Base-by-base conservation (phyloP, 2,888 invertebrate species). In the Julus scandinavius region DNA sequence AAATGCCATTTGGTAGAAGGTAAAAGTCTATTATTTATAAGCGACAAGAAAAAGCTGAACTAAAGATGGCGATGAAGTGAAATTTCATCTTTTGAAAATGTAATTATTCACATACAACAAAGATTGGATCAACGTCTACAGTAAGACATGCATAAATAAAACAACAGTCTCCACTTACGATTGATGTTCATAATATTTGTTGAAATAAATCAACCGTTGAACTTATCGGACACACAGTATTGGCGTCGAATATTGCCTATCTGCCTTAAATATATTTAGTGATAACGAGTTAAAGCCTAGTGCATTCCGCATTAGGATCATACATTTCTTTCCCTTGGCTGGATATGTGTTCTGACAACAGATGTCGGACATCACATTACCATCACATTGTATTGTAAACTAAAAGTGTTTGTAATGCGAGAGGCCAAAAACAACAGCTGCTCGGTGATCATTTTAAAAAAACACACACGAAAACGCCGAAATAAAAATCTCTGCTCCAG, bases 311-410 rank as follows among this genome's bases (percentile, higher is more conserved):
- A 63, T n/a, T 29, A 2, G 72, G 72, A 72, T 72, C 7, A 4
- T 20, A 72, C 20, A 72, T 29, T 72, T 29, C 9, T 29, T 72
- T 72, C 9, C 72, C 29, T 29, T 6, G 72, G 72, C 20, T 7
- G 1, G 63, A 72, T 20, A 72, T 29, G 72, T 29, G 72, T 29
- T 72, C 72, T n/a, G 72, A 29, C 72, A 72, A 72, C 72, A 72
- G 72, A 72, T 72, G 72, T 20, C n/a, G 72, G 72, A 20, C 72
- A 72, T 72, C 29, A 72, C 72, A 72, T 72, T 72, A 72, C 72
- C 72, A 72, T 72, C 72, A 72, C 72, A n/a, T 29, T 72, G 72
- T 72, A 72, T 72, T 72, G 72, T n/a, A 72, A 72, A 72, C 72
- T 72, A 29, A 72, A 72, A 72, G 29, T 6, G 20, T 6, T 72